These are phyloP conservation scores for Aurelia aurita DNA, from an alignment of 30 jellyfish, hydroid and myxozoan genomes.

Conservation along the genomic window DNA sequence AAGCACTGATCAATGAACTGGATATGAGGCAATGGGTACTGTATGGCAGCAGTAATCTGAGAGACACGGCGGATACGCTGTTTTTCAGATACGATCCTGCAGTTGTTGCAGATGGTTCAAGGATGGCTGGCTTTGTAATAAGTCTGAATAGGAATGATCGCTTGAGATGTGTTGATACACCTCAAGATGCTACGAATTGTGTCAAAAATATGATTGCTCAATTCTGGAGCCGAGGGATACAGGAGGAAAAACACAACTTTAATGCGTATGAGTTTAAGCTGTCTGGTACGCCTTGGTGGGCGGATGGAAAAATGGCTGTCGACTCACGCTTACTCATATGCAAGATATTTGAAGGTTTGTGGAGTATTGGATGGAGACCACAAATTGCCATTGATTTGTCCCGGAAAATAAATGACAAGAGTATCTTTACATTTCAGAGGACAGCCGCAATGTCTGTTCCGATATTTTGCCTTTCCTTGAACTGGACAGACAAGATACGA, in stretches of 20 bases:
- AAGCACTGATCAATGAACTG: slow-evolving; percentile 23
- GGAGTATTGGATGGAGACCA: slow-evolving; percentile 56
- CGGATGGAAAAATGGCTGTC: slow-evolving; percentile 37
- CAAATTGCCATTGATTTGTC: slow-evolving; percentile 53
- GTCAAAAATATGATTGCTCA: slow-evolving; percentile 10
- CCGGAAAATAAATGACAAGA: slow-evolving; percentile 35
- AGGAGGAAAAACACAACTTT: slow-evolving; percentile 25
- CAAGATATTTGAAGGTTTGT: slow-evolving; percentile 46
- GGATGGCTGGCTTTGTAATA: slow-evolving; percentile 4
- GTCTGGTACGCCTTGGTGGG: slow-evolving; percentile 75
- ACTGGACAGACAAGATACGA: slow-evolving; percentile 45
- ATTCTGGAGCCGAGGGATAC: slow-evolving; percentile 60
- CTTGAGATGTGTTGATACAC: slow-evolving; percentile 58
- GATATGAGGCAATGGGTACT: slow-evolving; percentile 27
- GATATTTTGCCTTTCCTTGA: slow-evolving; percentile 43
- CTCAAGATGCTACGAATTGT: slow-evolving; percentile 10
- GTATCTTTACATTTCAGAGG: slow-evolving; percentile 45
- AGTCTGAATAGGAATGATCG: slow-evolving; percentile 55
- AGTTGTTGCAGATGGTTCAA: slow-evolving; percentile 12
- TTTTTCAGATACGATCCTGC: slow-evolving; percentile 34
- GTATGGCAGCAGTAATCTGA: slow-evolving; percentile 24
- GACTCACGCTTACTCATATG: slow-evolving; percentile 36
- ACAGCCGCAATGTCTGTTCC: slow-evolving; percentile 35
- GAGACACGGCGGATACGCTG: slow-evolving; percentile 26
- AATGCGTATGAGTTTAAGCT: slow-evolving; percentile 58